Conservation (phyloP, 2,113 vertebrate genomes). For the Pseudonaja textilis region DNA sequence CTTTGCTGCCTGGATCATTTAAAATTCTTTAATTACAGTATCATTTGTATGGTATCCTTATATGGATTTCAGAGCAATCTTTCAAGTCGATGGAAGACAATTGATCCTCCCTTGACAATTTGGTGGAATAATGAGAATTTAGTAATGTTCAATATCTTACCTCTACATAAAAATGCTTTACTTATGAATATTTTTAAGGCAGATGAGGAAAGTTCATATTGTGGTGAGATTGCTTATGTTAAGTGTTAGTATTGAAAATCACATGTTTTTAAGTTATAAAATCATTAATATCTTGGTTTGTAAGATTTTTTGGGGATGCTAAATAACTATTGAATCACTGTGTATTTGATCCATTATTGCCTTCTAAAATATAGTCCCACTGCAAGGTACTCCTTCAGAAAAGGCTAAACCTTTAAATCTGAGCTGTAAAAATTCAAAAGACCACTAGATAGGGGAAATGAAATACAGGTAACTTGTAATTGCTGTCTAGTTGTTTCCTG, state of each 20-base stretch:
- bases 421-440: not conserved
- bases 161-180: slow-evolving; percentile 40
- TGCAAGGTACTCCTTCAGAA: not conserved
- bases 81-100: slow-evolving; percentile 16
- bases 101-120: slow-evolving; percentile 36
- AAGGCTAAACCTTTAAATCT: not conserved
- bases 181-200: not conserved
- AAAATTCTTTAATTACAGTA: slow-evolving; percentile 5
- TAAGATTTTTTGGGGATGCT: not conserved
- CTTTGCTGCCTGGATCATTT: not conserved
- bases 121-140: slow-evolving; percentile 22
- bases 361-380: not conserved
- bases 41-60: slow-evolving; percentile 21
- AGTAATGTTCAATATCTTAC: slow-evolving; percentile 22
- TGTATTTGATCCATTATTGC: not conserved
- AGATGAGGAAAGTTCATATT: not conserved
- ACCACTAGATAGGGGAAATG: not conserved
- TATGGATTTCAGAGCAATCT: not conserved
- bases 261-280: not conserved
- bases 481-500: not conserved
- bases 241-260: not conserved
- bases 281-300: not conserved
- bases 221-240: not conserved
- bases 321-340: not conserved
- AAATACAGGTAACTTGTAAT: not conserved